Evolutionary conservation across 1,140 invertebrate species (phyloP).

Genomic region (Drosophila carrolli): DNA sequence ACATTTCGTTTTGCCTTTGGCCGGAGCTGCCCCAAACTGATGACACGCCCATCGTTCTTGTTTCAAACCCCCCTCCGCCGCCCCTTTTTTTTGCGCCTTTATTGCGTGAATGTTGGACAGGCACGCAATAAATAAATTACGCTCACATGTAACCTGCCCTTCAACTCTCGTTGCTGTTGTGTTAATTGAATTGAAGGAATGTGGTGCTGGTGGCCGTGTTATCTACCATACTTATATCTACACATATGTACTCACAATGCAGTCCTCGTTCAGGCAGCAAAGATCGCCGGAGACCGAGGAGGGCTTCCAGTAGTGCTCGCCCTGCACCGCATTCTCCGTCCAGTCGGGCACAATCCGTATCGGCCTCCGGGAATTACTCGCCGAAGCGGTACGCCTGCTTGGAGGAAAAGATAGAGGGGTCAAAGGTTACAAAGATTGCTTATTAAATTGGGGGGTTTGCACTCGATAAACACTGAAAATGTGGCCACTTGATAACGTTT

Average conservation of each 20-base stretch:
- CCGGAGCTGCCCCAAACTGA: constrained; percentile 26
- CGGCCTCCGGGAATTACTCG: constrained; percentile 85
- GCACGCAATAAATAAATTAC: constrained; percentile 84
- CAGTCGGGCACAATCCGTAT: constrained; percentile 93
- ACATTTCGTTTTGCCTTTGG: constrained; percentile 18
- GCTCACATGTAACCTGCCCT: constrained; percentile 64
- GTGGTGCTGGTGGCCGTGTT: no score
- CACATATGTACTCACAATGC: constrained; percentile 89
- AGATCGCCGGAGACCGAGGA: constrained; percentile 95
- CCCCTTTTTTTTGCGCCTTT: constrained; percentile 8
- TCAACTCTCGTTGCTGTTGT: constrained; percentile 24
- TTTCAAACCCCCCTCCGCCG: not conserved
- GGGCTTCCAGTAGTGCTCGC: constrained; percentile 94
- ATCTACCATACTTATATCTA: not conserved
- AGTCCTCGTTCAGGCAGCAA: constrained; percentile 96
- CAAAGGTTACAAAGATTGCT: not conserved
- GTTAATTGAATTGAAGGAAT: constrained; percentile 65
- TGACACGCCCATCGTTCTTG: constrained; percentile 44
- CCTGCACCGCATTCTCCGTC: constrained; percentile 91
- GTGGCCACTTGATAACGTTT: not conserved
- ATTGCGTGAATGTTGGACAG: constrained; percentile 60
- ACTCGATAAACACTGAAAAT: constrained; percentile 22
- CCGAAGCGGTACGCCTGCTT: constrained; percentile 85
- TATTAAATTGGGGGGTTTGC: not conserved
- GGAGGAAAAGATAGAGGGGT: constrained; percentile 1